Percentiles rank a stretch among this genome's conserved stretches.
Evolutionary conservation across 2,113 vertebrate species (phyloP).

Genomic region (Drymodes brunneopygia): DNA sequence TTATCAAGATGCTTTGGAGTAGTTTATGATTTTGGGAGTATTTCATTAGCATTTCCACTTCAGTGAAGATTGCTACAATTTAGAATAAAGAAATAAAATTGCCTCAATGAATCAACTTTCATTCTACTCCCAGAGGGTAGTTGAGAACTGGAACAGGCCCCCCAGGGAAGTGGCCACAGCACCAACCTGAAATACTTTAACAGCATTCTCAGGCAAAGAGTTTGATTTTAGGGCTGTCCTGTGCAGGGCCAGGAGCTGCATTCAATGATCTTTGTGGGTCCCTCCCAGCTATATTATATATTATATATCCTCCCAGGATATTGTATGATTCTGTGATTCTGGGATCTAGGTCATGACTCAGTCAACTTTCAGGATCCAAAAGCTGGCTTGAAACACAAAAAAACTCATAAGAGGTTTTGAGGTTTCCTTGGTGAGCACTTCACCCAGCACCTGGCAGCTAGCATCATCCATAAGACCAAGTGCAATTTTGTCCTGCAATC

Average conservation of each 20-base stretch:
- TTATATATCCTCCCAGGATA: too few species aligned
- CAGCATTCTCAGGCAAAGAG: neutral
- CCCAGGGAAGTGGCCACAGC: neutral
- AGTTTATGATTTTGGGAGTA: neutral
- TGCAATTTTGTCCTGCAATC: neutral
- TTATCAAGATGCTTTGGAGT: neutral
- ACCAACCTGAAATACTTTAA: neutral
- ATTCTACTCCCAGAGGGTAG: neutral
- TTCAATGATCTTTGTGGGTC: neutral
- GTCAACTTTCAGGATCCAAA: neutral
- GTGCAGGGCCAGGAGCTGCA: neutral
- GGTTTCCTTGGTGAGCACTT: neutral
- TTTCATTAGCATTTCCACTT: neutral
- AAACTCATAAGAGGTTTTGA: neutral
- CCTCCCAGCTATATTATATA: neutral
- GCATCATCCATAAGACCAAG: neutral
- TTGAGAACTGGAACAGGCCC: neutral
- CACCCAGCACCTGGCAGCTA: neutral
- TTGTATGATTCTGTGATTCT: neutral
- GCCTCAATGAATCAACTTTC: rapidly evolving
- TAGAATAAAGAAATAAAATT: neutral
- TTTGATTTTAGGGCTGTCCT: neutral
- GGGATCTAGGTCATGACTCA: neutral
- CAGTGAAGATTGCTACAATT: neutral
- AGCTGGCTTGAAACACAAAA: neutral